Conservation (phyloP, 2,888 invertebrate genomes). For the Antitype chi region DNA sequence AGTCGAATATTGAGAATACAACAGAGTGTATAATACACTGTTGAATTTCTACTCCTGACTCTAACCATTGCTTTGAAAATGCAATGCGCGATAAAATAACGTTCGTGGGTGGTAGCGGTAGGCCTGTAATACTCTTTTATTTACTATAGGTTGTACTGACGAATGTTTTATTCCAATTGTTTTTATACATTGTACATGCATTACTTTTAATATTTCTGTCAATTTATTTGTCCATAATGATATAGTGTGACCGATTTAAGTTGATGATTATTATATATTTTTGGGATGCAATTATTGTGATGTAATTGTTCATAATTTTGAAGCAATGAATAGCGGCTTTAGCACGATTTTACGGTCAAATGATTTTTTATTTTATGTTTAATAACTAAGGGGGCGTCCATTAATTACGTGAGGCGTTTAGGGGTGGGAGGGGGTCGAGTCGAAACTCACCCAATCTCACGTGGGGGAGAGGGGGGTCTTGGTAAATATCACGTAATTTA, state of each 20-base stretch:
- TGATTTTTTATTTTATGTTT: background rate
- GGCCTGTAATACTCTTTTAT: background rate
- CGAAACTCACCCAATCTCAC: too few species aligned
- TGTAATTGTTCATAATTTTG: background rate
- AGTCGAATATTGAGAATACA: too few species aligned
- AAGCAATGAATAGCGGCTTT: constrained; percentile 33
- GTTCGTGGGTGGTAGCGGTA: background rate
- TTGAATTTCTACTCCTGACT: too few species aligned
- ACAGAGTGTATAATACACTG: too few species aligned
- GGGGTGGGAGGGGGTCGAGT: too few species aligned
- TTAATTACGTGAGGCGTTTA: too few species aligned
- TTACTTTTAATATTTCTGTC: background rate
- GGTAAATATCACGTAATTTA: too few species aligned
- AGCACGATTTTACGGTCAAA: constrained; percentile 8
- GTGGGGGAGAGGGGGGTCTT: too few species aligned
- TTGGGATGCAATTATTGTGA: background rate
- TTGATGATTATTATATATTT: background rate
- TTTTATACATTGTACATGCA: constrained; percentile 11
- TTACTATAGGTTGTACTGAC: background rate
- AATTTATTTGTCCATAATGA: constrained; percentile 1
- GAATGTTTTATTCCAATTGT: background rate
- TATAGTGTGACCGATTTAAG: background rate
- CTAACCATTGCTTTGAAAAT: too few species aligned
- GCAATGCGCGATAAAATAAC: too few species aligned
- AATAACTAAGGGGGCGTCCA: too few species aligned